These are phyloP conservation scores for Venusia cambrica DNA, from an alignment of 2,888 invertebrate genomes.

Conservation along the genomic window DNA sequence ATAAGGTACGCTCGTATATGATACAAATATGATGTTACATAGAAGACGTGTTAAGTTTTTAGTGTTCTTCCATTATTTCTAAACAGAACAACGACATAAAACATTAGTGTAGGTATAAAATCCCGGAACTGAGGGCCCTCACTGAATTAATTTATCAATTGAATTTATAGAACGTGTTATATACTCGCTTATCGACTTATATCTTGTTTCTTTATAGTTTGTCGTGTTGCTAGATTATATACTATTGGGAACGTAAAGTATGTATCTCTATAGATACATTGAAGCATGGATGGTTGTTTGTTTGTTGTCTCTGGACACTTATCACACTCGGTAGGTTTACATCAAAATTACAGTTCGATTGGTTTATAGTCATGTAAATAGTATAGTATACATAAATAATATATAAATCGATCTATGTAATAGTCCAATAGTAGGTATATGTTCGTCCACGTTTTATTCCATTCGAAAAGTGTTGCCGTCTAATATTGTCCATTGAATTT, in stretches of 20 bases:
- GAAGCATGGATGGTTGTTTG: slow-evolving; percentile 30
- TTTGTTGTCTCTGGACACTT: too few species aligned
- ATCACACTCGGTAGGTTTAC: slow-evolving; percentile 25
- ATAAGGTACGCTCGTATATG: too few species aligned
- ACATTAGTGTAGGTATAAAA: slow-evolving; percentile 33
- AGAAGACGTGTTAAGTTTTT: slow-evolving; percentile 58
- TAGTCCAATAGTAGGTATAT: slow-evolving; percentile 73
- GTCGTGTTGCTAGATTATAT: slow-evolving; percentile 26
- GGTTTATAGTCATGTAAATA: slow-evolving; percentile 62
- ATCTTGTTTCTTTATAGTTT: slow-evolving; percentile 40
- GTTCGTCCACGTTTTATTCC: slow-evolving; percentile 77
- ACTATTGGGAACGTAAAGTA: slow-evolving; percentile 16
- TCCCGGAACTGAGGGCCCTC: slow-evolving; percentile 52
- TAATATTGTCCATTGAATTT: slow-evolving; percentile 66
- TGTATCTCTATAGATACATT: slow-evolving; percentile 19
- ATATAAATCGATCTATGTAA: slow-evolving; percentile 59
- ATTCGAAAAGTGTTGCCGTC: slow-evolving; percentile 72
- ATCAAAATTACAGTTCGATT: slow-evolving; percentile 40
- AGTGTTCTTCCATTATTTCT: slow-evolving; percentile 67
- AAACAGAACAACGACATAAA: slow-evolving; percentile 45
- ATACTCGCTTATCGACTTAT: slow-evolving; percentile 40
- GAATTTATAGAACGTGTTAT: slow-evolving; percentile 44
- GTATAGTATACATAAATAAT: slow-evolving; percentile 56
- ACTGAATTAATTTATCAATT: slow-evolving; percentile 39
- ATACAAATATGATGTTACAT: slow-evolving; percentile 53